Base-by-base conservation (phyloP, 2,888 invertebrate genomes). In the Eupithecia subumbrata region DNA sequence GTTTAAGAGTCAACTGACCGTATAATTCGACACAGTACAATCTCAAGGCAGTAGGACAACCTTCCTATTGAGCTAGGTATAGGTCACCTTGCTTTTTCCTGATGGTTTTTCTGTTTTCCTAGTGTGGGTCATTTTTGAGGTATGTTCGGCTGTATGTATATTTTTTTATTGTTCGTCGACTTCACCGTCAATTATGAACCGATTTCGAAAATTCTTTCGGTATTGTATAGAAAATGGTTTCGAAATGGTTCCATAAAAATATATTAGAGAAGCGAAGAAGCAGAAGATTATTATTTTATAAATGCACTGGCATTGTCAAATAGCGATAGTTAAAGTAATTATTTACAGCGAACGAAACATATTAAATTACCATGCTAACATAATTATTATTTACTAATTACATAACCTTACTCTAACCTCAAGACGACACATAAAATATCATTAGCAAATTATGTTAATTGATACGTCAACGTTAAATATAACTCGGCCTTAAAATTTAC, bases 11-110 rank as follows among this genome's bases (percentile, higher is more conserved):
- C 68, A 25, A 68, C 68, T 68, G 43, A 25, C 11, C 67, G n/a
- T 43, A 25, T n/a, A 68, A 22, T 34, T 48, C 18, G 56, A 37
- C 43, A 63, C 63, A 71, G 71, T 71, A 25, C 30, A 45, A 5
- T 8, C 22, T 18, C 71, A 71, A 71, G 71, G 71, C 71, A 71
- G 63, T 9, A 71, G 71, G 16, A 40, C 71, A 71, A 63, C 71
- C 71, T 71, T 71, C 71, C 18, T 69, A 25, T n/a, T 25, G 48
- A n/a, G 40, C 12, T 34, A 8, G 16, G 70, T 56, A 2, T 16
- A 25, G 7, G 43, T 63, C 56, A 71, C 63, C 71, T 71, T 63
- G 56, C 56, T 60, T 70, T 70, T 70, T 70, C 68, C 43, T 68
- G 43, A 43, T 68, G 4, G 37, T 66, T 66, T n/a, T 69, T 69